Evolutionary conservation across 2,113 vertebrate genomes (phyloP).

Genomic region (Ancistrus triradiatus): DNA sequence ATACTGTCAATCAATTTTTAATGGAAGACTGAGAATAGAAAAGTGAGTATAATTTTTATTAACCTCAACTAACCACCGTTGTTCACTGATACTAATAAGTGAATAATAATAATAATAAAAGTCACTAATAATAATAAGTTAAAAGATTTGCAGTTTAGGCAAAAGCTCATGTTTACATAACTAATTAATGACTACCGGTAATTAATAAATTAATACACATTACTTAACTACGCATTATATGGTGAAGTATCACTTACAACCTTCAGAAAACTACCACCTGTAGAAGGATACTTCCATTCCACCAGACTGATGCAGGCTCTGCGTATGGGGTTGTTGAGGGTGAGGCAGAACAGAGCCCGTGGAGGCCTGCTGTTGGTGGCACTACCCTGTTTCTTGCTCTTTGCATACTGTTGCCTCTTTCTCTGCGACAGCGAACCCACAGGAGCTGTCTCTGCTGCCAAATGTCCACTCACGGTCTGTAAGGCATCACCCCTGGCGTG

Average conservation of each 20-base stretch:
- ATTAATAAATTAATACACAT: too few species aligned
- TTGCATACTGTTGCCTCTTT: slow-evolving; percentile 97
- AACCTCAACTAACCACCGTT: too few species aligned
- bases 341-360: slow-evolving; percentile 95
- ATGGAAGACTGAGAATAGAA: too few species aligned
- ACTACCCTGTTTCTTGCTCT: slow-evolving; percentile 97
- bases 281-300: slow-evolving; percentile 99
- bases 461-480: slow-evolving; percentile 66
- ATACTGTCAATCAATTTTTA: too few species aligned
- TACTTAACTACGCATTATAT: too few species aligned
- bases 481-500: slow-evolving; percentile 81
- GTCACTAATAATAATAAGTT: too few species aligned
- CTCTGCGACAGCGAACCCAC: slow-evolving; percentile 90
- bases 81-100: too few species aligned
- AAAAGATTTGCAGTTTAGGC: too few species aligned
- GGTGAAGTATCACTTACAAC: neutral
- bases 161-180: too few species aligned
- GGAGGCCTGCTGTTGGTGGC: slow-evolving; percentile 88
- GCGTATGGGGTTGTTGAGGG: slow-evolving; percentile 97
- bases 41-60: too few species aligned
- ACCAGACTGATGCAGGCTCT: slow-evolving; percentile 98
- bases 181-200: too few species aligned
- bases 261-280: neutral
- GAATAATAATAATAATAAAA: too few species aligned
- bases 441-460: slow-evolving; percentile 61